Evolutionary conservation across 2,797 vertebrate genomes (phyloP).

Genomic region (Sebastes ruberrimus): DNA sequence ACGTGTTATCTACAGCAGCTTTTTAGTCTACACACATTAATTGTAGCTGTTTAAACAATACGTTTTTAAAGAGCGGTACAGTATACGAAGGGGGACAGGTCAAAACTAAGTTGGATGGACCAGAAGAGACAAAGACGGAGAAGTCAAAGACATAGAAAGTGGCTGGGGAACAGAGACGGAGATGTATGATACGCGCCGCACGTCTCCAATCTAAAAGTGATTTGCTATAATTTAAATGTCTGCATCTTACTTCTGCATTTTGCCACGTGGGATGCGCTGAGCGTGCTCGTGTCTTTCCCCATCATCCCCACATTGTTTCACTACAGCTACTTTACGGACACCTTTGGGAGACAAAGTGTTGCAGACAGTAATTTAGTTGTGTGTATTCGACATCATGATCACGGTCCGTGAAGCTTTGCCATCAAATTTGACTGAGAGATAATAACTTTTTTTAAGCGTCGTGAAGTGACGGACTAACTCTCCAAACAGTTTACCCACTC

Average conservation of each 20-base stretch:
- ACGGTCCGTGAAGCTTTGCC: conserved; percentile 34
- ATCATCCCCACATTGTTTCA: background rate
- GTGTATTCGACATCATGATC: conserved; percentile 35
- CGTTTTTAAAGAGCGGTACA: background rate
- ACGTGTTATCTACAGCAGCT: background rate
- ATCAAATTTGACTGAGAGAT: conserved; percentile 39
- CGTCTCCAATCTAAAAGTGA: background rate
- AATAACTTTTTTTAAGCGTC: conserved; percentile 16
- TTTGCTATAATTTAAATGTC: background rate
- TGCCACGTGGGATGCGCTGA: background rate
- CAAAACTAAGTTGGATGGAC: background rate
- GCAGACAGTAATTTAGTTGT: conserved; percentile 37
- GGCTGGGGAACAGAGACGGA: background rate
- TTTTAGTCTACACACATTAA: background rate
- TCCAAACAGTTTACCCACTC: conserved; percentile 33
- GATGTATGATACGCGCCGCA: background rate
- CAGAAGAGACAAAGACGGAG: background rate
- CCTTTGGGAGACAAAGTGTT: conserved; percentile 33
- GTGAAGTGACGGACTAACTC: conserved; percentile 29
- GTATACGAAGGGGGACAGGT: background rate
- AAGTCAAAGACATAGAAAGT: background rate
- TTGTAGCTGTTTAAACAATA: background rate
- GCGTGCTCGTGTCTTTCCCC: background rate
- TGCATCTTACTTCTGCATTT: background rate
- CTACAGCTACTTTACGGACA: conserved; percentile 9